A percentile compares a stretch with the other conserved stretches of the same genome.
phyloP scores from a whole-genome alignment of 2,888 invertebrate genomes.

The Melieria omissa region DNA sequence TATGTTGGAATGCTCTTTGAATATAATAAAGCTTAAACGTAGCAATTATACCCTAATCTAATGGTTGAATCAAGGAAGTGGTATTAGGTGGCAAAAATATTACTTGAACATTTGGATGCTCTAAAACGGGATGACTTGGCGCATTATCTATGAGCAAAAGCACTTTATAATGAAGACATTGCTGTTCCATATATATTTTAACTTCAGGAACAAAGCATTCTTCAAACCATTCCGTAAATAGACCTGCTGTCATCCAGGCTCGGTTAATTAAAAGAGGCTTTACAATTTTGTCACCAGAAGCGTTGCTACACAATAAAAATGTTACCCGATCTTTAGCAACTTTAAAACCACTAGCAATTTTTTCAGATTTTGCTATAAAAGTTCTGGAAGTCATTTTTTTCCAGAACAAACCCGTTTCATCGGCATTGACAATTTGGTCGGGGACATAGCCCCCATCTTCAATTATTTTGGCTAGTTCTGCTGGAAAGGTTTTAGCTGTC shows the following conservation, averaged over 20 bases:
- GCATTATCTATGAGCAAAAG: slow-evolving; percentile 31
- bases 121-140: background rate
- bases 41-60: slow-evolving; percentile 34
- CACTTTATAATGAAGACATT: slow-evolving; percentile 27
- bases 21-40: slow-evolving; percentile 38
- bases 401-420: too few relatives aligned
- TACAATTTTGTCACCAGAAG: too few relatives aligned
- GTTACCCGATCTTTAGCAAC: too few relatives aligned
- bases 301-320: too few relatives aligned
- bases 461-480: too few relatives aligned
- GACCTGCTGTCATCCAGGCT: slow-evolving; percentile 52
- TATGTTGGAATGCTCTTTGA: slow-evolving; percentile 33
- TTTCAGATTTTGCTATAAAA: too few relatives aligned
- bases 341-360: too few relatives aligned
- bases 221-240: slow-evolving; percentile 37
- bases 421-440: too few relatives aligned
- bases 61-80: slow-evolving; percentile 10
- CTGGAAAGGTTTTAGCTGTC: too few relatives aligned
- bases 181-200: slow-evolving; percentile 36
- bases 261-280: too few relatives aligned
- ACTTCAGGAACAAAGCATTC: slow-evolving; percentile 25
- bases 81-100: slow-evolving; percentile 15
- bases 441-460: too few relatives aligned
- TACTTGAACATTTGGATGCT: slow-evolving; percentile 5
- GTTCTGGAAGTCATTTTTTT: too few relatives aligned